Evolutionary conservation across 1,140 invertebrate species (phyloP).

Genomic region (Aphaenogaster ashmeadi): DNA sequence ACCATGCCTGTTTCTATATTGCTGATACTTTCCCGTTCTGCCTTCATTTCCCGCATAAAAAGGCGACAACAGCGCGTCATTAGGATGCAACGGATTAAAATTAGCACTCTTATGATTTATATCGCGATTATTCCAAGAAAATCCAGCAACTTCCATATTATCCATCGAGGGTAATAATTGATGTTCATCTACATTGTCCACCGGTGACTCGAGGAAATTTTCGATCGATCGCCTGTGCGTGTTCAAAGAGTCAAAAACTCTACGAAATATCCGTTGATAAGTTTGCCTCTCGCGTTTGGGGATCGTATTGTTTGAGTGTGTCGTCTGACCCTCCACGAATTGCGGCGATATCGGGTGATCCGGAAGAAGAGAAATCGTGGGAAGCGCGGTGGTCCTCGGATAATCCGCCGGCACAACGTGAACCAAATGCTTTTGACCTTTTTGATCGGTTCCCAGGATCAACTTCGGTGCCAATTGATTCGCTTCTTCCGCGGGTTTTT

Average conservation of each 20-base stretch:
- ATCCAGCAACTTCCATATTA: slow-evolving; percentile 30
- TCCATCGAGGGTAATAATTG: not conserved
- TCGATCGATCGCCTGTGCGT: slow-evolving; percentile 72
- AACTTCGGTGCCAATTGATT: slow-evolving; percentile 62
- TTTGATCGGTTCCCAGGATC: slow-evolving; percentile 76
- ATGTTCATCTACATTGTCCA: not conserved
- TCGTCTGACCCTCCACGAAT: not conserved
- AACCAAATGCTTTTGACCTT: slow-evolving; percentile 75
- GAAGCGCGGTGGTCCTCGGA: not conserved
- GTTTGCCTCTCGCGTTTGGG: slow-evolving; percentile 33
- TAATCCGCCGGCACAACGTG: slow-evolving; percentile 73
- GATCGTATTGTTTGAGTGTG: slow-evolving; percentile 22
- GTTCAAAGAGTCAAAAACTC: slow-evolving; percentile 72
- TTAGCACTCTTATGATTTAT: not conserved
- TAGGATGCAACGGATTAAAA: not conserved
- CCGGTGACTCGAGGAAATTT: slow-evolving; percentile 65
- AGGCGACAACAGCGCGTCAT: not conserved
- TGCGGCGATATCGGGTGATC: not conserved
- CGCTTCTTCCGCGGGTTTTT: not conserved
- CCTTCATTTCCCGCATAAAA: not conserved
- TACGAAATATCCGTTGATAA: slow-evolving; percentile 68
- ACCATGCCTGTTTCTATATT: not conserved
- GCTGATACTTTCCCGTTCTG: not conserved
- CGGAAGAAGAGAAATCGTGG: not conserved
- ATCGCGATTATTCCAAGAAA: slow-evolving; percentile 29